Evolutionary conservation across 2,113 vertebrate species (phyloP).

Genomic region (Sinocyclocheilus maitianheensis): DNA sequence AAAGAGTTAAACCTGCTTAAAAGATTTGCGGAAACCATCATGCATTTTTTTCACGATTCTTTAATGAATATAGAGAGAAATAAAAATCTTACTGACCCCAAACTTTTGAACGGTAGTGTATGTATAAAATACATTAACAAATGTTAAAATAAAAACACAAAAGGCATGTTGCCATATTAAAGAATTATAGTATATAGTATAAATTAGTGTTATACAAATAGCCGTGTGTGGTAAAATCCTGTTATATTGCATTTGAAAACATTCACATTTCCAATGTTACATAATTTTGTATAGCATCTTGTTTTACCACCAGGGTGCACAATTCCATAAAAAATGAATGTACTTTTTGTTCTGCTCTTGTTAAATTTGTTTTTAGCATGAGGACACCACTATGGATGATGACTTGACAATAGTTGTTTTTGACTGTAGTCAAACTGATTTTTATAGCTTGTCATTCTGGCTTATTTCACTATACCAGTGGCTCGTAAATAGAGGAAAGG

Average conservation of each 20-base stretch:
- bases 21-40: background rate
- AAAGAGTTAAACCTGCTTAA: background rate
- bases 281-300: constrained; percentile 45
- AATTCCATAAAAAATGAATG: constrained; percentile 44
- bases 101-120: too few species aligned
- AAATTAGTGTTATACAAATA: background rate
- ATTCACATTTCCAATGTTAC: background rate
- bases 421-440: background rate
- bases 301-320: constrained; percentile 69
- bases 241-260: background rate
- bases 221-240: background rate
- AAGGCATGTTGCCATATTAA: too few species aligned
- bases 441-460: background rate
- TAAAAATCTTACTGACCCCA: too few species aligned
- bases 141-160: too few species aligned
- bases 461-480: background rate
- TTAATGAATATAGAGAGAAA: background rate
- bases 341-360: background rate
- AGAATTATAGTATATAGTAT: too few species aligned
- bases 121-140: too few species aligned
- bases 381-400: background rate
- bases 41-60: background rate
- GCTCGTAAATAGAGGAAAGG: background rate
- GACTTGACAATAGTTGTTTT: background rate
- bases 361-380: background rate